phyloP scores from a whole-genome alignment of 2,113 vertebrate genomes.

The Periophthalmodon schlosseri region DNA sequence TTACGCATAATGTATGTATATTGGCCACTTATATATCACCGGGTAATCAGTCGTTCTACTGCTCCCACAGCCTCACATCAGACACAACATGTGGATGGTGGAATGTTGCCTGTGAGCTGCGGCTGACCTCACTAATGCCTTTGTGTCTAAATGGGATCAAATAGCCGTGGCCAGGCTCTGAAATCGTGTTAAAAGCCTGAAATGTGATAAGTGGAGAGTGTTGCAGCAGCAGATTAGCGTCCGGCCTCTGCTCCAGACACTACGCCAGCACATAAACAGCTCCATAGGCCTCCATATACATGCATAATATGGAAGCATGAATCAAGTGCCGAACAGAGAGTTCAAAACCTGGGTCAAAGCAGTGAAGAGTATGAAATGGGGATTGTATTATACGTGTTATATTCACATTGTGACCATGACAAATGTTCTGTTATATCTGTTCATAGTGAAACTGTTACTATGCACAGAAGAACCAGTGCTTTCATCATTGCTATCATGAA shows the following conservation, averaged over 20 bases:
- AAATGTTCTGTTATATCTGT: too few relatives aligned
- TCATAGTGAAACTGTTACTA: too few relatives aligned
- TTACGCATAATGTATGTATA: neutral
- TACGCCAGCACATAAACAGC: constrained; percentile 9
- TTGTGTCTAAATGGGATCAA: constrained; percentile 21
- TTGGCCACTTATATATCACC: neutral
- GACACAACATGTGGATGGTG: constrained; percentile 5
- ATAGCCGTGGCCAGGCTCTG: constrained; percentile 7
- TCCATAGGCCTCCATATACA: neutral
- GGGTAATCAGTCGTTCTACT: neutral
- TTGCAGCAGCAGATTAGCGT: constrained; percentile 16
- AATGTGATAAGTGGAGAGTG: constrained; percentile 12
- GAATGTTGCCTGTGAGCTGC: constrained; percentile 1
- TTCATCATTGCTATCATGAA: too few relatives aligned
- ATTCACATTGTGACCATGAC: neutral
- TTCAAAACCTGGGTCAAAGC: neutral
- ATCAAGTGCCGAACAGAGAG: neutral
- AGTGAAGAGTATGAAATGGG: neutral
- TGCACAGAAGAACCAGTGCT: too few relatives aligned
- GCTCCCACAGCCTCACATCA: neutral
- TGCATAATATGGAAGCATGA: neutral
- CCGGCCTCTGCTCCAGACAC: constrained; percentile 9
- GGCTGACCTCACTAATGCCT: constrained; percentile 15
- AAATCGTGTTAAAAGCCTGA: constrained; percentile 28
- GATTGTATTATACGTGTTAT: too few relatives aligned